Evolutionary conservation across 2,888 invertebrate species (phyloP).

Genomic region (Hetaerina titia): DNA sequence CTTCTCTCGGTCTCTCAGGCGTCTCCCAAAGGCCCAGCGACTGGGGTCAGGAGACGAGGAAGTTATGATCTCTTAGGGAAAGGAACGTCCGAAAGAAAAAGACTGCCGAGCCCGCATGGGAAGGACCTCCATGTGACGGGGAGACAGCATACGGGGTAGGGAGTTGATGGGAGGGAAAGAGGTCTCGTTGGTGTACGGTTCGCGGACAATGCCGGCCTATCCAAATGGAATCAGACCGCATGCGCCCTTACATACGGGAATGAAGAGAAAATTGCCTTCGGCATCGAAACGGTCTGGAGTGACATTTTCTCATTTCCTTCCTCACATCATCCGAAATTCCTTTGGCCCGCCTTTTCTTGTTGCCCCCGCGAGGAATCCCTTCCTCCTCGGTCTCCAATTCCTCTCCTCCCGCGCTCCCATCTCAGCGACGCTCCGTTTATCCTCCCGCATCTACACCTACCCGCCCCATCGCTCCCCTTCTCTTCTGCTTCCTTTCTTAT

Average conservation of each 20-base stretch:
- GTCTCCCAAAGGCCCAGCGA: background rate
- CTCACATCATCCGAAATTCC: background rate
- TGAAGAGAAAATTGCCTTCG: background rate
- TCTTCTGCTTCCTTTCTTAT: background rate
- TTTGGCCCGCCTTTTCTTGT: background rate
- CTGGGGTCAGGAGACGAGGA: background rate
- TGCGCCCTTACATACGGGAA: background rate
- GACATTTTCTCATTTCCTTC: slow-evolving; percentile 7
- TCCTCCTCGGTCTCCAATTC: background rate
- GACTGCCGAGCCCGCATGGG: background rate
- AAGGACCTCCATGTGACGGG: background rate
- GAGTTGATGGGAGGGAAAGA: background rate
- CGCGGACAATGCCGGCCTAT: background rate
- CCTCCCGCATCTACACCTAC: background rate
- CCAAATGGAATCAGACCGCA: background rate
- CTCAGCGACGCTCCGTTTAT: background rate
- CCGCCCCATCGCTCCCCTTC: background rate
- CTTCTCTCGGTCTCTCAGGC: too few relatives aligned
- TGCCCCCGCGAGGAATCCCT: background rate
- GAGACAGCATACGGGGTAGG: background rate
- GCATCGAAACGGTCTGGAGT: background rate
- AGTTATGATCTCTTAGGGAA: background rate
- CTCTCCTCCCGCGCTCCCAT: too few relatives aligned
- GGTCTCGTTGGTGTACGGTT: background rate
- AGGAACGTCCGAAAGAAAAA: background rate